phyloP scores from a whole-genome alignment of 2,113 vertebrate genomes.

The Sinocyclocheilus grahami region DNA sequence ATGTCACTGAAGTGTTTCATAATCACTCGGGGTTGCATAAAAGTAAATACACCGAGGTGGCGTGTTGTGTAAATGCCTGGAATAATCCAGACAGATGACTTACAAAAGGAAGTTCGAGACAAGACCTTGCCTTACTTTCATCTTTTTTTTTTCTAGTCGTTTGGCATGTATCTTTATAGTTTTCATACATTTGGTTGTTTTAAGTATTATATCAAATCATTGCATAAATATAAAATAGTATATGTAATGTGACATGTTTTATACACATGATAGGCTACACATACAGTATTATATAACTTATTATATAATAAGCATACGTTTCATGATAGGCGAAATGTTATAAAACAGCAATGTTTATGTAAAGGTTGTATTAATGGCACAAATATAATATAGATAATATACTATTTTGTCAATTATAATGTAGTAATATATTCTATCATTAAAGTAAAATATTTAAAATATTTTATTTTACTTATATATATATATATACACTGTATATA shows the following conservation, averaged over 20 bases:
- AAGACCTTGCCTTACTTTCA: background rate
- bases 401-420: too few relatives aligned
- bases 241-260: too few relatives aligned
- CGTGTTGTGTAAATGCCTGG: conserved; percentile 23
- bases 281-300: background rate
- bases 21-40: conserved; percentile 12
- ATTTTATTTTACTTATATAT: too few relatives aligned
- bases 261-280: background rate
- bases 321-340: background rate
- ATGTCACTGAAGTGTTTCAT: conserved; percentile 21
- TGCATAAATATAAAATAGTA: background rate
- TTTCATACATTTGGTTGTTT: background rate
- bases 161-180: background rate
- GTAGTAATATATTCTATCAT: too few relatives aligned
- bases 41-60: conserved; percentile 12
- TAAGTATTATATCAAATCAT: background rate
- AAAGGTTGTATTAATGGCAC: background rate
- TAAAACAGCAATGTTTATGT: background rate
- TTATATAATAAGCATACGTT: background rate
- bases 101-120: background rate
- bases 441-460: too few relatives aligned
- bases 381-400: background rate
- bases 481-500: too few relatives aligned
- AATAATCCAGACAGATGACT: conserved; percentile 12
- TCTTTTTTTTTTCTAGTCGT: background rate